Base-by-base conservation (phyloP, 35 echinoderm and acorn worm species). In the Chiridota heheva region DNA sequence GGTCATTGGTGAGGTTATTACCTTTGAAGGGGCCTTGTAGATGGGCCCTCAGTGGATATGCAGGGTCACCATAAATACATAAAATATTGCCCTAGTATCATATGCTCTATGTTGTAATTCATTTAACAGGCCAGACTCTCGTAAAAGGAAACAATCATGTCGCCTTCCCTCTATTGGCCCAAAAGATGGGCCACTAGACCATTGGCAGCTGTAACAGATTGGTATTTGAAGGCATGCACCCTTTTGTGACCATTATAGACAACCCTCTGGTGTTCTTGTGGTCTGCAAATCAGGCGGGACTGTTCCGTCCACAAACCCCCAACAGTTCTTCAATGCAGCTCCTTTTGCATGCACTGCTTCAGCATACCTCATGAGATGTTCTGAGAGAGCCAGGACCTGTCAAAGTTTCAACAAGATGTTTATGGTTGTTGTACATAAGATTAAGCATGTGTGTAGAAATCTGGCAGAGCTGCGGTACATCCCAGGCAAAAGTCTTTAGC, bases 311-410 rank as follows among this genome's bases (percentile, higher is more conserved):
- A 58, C 36, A 28, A 78, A 78, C 0, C 73, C 85, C 73, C 69
- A 85, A 60, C 82, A 85, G 53, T 85, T 85, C 45, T n/a, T 0
- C 3, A 78, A 53, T 55, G 82, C 25, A 2, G 62, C 86, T 8
- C 86, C 86, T 56, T 88, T 69, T 2, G 5, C 1, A 26, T 67
- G 44, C 25, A 87, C 41, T 6, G 60, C 59, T 25, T 79, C 60
- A 3, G 73, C 8, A 69, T n/a, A 87, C 4, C 4, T 69, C 42
- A 26, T 36, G 1, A 87, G 69, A 15, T 56, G 42, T 1, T 81
- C 26, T 2, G 39, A 3, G 36, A 18, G 3, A 87, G 40, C 85
- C 73, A 87, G n/a, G 34, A 35, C 44, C 70, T 38, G 37, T 80
- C 42, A 8, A 87, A 0, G 49, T 20, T 49, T 6, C 1, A 33